phyloP scores from a whole-genome alignment of 1,140 invertebrate species.

The Adoxophyes honmai region DNA sequence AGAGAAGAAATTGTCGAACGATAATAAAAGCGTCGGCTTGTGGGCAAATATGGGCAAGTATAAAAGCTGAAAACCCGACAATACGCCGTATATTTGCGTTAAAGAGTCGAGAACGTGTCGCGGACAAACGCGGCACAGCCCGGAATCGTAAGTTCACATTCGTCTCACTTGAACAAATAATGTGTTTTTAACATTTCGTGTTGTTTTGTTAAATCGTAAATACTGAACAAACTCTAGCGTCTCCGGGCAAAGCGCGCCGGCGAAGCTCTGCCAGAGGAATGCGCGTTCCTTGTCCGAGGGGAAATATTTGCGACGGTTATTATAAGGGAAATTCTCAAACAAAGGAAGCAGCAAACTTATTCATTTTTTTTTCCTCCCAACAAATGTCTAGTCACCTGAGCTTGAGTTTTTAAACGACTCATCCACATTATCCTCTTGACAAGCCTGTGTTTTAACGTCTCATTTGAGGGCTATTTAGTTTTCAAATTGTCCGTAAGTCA shows the following conservation, averaged over 20 bases:
- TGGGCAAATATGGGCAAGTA: conserved; percentile 58
- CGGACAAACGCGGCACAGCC: conserved; percentile 59
- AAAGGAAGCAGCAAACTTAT: neutral
- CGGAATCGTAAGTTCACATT: conserved; percentile 70
- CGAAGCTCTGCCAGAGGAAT: neutral
- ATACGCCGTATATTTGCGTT: conserved; percentile 63
- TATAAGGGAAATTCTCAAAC: too few relatives aligned
- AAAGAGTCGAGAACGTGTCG: conserved; percentile 65
- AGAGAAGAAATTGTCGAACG: conserved; percentile 40
- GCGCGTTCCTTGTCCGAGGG: neutral
- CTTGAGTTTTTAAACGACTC: conserved; percentile 6
- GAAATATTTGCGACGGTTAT: too few relatives aligned
- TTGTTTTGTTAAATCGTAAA: conserved; percentile 78
- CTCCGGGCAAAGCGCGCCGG: conserved; percentile 31
- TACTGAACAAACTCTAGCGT: conserved; percentile 67
- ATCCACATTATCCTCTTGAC: conserved; percentile 43
- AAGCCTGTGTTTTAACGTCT: conserved; percentile 57
- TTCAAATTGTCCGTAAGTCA: conserved; percentile 73
- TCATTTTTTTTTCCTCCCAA: neutral
- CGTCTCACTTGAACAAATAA: conserved; percentile 73
- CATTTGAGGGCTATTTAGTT: conserved; percentile 71
- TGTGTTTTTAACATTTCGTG: conserved; percentile 77
- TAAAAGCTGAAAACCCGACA: conserved; percentile 63
- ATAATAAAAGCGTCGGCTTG: conserved; percentile 58
- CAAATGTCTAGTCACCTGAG: neutral